phyloP scores from a whole-genome alignment of 1,140 invertebrate species.

The Ceratina japonica region DNA sequence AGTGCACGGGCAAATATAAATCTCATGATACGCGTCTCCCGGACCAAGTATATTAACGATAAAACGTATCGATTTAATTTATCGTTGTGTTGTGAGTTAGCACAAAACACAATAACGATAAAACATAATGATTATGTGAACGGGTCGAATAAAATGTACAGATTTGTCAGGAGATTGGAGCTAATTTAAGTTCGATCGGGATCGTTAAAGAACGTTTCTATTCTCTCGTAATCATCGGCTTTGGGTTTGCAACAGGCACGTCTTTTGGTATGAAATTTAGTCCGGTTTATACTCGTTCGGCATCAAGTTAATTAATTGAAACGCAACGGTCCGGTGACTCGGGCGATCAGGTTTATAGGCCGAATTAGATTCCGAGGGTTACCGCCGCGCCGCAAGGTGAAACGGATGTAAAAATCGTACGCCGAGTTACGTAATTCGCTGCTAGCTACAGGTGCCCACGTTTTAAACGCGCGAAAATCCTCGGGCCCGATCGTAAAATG shows the following conservation, averaged over 20 bases:
- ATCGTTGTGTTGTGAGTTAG: too few species aligned
- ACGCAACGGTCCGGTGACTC: background rate
- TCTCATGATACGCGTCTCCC: too few species aligned
- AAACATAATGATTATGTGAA: too few species aligned
- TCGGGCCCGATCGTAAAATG: slow-evolving; percentile 40
- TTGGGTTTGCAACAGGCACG: too few species aligned
- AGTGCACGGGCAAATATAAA: too few species aligned
- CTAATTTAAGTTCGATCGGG: too few species aligned
- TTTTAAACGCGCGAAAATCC: slow-evolving; percentile 24
- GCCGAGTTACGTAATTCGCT: slow-evolving; percentile 1
- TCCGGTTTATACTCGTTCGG: slow-evolving; percentile 3
- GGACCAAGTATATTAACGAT: too few species aligned
- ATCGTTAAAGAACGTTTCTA: too few species aligned
- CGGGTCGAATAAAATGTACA: too few species aligned
- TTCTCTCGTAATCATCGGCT: background rate
- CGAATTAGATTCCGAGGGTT: background rate
- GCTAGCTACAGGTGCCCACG: background rate
- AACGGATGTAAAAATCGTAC: background rate
- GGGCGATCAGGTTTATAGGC: background rate
- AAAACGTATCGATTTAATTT: too few species aligned
- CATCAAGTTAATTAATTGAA: background rate
- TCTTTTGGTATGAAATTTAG: background rate
- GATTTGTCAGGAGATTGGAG: too few species aligned
- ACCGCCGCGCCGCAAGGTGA: background rate
- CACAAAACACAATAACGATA: too few species aligned